These are phyloP conservation scores for Dorcus hopei DNA, from an alignment of 2,888 invertebrate genomes.

Conservation along the genomic window DNA sequence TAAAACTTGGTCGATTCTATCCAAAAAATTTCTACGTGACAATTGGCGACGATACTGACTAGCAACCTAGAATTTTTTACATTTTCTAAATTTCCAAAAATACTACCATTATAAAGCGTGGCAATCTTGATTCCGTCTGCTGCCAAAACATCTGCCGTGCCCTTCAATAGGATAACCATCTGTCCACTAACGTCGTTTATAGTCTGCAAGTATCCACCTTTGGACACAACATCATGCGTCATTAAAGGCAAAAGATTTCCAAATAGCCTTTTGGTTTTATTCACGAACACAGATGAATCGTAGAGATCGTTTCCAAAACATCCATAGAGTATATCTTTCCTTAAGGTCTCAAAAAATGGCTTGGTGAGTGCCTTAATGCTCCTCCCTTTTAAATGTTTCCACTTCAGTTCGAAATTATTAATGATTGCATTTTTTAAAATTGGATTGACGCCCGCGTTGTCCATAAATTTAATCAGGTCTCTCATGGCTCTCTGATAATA, in stretches of 20 bases:
- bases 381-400: slow-evolving; percentile 10
- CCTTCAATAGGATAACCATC: slow-evolving; percentile 22
- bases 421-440: slow-evolving; percentile 11
- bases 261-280: slow-evolving; percentile 8
- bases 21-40: slow-evolving; percentile 17
- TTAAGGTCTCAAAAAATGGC: slow-evolving; percentile 12
- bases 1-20: slow-evolving; percentile 20
- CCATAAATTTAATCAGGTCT: slow-evolving; percentile 4
- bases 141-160: slow-evolving; percentile 26
- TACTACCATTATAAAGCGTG: slow-evolving; percentile 19
- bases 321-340: slow-evolving; percentile 16
- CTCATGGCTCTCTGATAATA: slow-evolving; percentile 13
- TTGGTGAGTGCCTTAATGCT: slow-evolving; percentile 6
- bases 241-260: slow-evolving; percentile 18
- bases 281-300: slow-evolving; percentile 10
- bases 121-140: slow-evolving; percentile 24
- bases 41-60: slow-evolving; percentile 22
- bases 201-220: slow-evolving; percentile 22
- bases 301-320: slow-evolving; percentile 15
- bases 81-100: slow-evolving; percentile 27
- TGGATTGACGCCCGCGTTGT: slow-evolving; percentile 8
- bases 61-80: slow-evolving; percentile 11
- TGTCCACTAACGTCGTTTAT: slow-evolving; percentile 24
- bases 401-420: slow-evolving; percentile 15
- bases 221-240: slow-evolving; percentile 15